A percentile compares a stretch with the other conserved stretches of the same genome.
These are phyloP conservation scores for Gallinago undulata DNA, from an alignment of 2,113 vertebrate species.

Conservation along the genomic window DNA sequence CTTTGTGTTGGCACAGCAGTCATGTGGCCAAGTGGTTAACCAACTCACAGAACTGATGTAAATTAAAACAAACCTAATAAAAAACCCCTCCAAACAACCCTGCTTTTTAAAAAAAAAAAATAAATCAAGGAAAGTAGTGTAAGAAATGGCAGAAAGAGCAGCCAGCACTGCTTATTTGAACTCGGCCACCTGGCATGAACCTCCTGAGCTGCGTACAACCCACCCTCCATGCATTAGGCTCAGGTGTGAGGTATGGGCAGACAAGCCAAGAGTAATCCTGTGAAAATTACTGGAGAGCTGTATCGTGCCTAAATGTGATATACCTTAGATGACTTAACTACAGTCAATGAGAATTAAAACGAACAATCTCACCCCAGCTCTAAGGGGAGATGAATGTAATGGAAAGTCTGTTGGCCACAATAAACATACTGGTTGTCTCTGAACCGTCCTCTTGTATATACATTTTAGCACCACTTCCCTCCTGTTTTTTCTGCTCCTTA, in stretches of 20 bases:
- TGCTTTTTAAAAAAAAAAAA: too few relatives aligned
- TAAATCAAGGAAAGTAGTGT: background rate
- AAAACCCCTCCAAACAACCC: background rate
- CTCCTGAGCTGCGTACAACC: background rate
- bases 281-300: background rate
- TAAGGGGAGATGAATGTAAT: background rate
- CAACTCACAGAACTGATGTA: background rate
- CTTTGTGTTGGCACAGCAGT: background rate
- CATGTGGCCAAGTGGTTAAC: background rate
- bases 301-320: background rate
- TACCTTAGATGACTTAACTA: background rate
- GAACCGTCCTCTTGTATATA: background rate
- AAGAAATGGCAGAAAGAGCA: background rate
- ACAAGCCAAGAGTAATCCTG: background rate
- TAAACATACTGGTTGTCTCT: background rate
- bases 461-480: background rate
- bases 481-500: background rate
- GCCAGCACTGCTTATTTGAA: background rate
- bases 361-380: background rate
- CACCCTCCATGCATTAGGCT: background rate
- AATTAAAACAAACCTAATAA: background rate
- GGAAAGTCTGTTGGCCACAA: background rate
- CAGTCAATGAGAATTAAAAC: background rate
- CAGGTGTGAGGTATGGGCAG: background rate
- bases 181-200: background rate